A percentile compares a stretch with the other conserved stretches of the same genome.
phyloP scores from a whole-genome alignment of 2,113 vertebrate species.

The Gavia stellata region DNA sequence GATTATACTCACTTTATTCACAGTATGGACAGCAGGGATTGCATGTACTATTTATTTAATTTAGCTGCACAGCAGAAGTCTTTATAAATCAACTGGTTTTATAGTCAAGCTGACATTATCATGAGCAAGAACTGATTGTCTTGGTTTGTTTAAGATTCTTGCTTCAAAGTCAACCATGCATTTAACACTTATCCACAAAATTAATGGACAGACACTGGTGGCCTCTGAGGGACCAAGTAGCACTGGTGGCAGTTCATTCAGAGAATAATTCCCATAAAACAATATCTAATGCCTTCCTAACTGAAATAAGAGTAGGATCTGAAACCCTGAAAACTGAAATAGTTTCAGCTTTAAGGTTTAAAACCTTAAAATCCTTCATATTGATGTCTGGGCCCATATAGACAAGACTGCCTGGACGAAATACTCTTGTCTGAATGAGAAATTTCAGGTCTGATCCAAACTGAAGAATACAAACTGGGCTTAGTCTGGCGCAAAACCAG shows the following conservation, averaged over 20 bases:
- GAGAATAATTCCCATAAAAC: background rate
- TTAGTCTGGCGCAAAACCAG: background rate
- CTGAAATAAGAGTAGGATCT: background rate
- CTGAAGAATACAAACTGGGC: background rate
- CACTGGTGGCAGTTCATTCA: background rate
- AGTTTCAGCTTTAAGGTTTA: background rate
- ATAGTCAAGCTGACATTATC: constrained; percentile 23
- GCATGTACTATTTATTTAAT: background rate
- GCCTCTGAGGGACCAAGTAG: background rate
- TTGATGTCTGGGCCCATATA: background rate
- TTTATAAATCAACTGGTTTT: constrained; percentile 36
- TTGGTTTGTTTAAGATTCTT: background rate
- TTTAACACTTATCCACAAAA: constrained; percentile 53
- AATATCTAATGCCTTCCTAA: background rate
- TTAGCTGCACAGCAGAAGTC: background rate
- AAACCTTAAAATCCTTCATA: background rate
- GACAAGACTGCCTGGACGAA: background rate
- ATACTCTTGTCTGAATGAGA: background rate
- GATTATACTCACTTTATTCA: background rate
- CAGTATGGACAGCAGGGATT: background rate
- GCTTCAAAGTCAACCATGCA: constrained; percentile 8
- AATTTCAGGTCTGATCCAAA: background rate
- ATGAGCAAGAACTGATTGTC: background rate
- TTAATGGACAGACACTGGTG: background rate
- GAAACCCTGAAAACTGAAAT: background rate